Conservation (phyloP, 1,140 invertebrate species). For the Coelopa frigida region DNA sequence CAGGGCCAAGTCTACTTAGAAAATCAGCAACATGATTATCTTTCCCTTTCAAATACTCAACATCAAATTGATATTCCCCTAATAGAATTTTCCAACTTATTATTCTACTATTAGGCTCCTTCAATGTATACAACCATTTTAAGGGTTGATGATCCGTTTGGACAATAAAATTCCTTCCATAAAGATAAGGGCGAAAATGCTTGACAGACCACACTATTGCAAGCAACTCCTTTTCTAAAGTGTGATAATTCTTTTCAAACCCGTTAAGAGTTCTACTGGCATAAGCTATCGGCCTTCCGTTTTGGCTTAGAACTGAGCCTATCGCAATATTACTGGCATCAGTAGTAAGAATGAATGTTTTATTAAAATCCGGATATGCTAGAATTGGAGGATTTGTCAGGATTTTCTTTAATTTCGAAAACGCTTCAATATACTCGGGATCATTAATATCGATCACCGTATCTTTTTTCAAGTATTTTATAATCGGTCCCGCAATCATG, state of each 20-base stretch:
- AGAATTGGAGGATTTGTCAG: slow-evolving; percentile 30
- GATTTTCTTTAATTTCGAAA: slow-evolving; percentile 41
- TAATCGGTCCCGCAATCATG: slow-evolving; percentile 13
- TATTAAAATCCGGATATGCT: slow-evolving; percentile 17
- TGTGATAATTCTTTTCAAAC: slow-evolving; percentile 42
- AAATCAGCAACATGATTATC: slow-evolving; percentile 34
- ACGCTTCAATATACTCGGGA: slow-evolving; percentile 38
- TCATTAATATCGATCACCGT: slow-evolving; percentile 17
- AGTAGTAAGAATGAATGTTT: slow-evolving; percentile 17
- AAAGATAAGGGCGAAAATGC: slow-evolving; percentile 48
- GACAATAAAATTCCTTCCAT: slow-evolving; percentile 46
- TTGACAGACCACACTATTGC: slow-evolving; percentile 44
- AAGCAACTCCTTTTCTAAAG: slow-evolving; percentile 42
- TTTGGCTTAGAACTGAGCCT: slow-evolving; percentile 33
- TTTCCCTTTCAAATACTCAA: slow-evolving; percentile 42
- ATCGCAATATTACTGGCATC: slow-evolving; percentile 20
- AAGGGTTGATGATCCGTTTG: slow-evolving; percentile 50
- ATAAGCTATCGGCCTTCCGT: slow-evolving; percentile 35
- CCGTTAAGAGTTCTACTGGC: slow-evolving; percentile 40
- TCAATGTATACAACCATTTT: slow-evolving; percentile 46
- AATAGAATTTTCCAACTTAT: slow-evolving; percentile 45
- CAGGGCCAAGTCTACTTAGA: background rate
- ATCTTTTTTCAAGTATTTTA: slow-evolving; percentile 16
- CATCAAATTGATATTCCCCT: slow-evolving; percentile 45
- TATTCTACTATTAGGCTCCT: slow-evolving; percentile 44